Base-by-base conservation (phyloP, 1,140 invertebrate species). In the Drosophila nannoptera region DNA sequence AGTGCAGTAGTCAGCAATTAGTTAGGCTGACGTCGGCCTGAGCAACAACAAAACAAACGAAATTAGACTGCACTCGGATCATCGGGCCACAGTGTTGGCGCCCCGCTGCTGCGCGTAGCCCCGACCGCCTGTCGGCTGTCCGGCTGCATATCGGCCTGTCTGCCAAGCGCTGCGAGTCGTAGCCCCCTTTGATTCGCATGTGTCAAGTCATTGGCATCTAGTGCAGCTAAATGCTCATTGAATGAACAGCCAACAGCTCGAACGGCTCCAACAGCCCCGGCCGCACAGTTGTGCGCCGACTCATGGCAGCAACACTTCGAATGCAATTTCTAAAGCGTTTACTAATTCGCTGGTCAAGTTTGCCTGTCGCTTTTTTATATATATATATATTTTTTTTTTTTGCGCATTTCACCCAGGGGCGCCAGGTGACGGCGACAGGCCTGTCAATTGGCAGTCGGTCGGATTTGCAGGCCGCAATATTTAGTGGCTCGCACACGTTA, bases 131-230 rank as follows among this genome's bases (percentile, higher is more conserved):
- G 40, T 42, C 40, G 40, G 22, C 61, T 42, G 61, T 54, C 68
- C 40, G 31, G n/a, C 59, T 42, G 35, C 42, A 50, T 16, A 36
- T 42, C 43, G 31, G n/a, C 42, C 38, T 50, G 60, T 35, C 48
- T 60, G 64, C 33, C 63, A 33, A 56, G 31, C 54, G 69, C 66
- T 59, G 4, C 65, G 35, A 49, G 38, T 64, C 53, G 53, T 67
- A 59, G 54, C 62, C 55, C 64, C 72, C 67, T 74, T 75, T 78
- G 83, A 83, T 87, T 87, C 83, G 78, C 83, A 87, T 77, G 77
- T 87, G 73, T 87, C 83, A 87, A 87, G 83, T 80, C 83, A 80
- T 87, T 87, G 83, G 78, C 83, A 87, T 87, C 78, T 87, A 81
- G 78, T 87, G 83, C 83, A 87, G 68, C 72, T 78, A 74, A 84